Base-by-base conservation (phyloP, 2,888 invertebrate genomes). In the Apamea epomidion region DNA sequence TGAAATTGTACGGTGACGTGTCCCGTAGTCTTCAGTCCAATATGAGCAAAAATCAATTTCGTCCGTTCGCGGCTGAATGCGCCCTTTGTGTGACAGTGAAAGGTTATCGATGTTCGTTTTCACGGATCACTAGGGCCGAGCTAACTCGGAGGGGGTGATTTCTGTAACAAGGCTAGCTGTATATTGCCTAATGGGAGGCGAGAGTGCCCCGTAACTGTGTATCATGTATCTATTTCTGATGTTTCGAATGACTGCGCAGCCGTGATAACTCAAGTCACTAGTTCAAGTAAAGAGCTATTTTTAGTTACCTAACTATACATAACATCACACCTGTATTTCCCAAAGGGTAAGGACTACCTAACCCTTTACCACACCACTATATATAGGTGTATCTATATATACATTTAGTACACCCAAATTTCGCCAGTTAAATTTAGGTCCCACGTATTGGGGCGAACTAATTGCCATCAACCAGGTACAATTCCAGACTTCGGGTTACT, bases 81-180 rank as follows among this genome's bases (percentile, higher is more conserved):
- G 90, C 91, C 95, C 94, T 96, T 96, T 96, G 96, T 95, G 93
- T 90, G 93, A 92, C 95, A 93, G 87, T 94, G 95, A 95, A 96
- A 96, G 95, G 96, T 95, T 95, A 95, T 96, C 95, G 95, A 92
- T 94, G 95, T 95, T 93, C 94, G 95, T 95, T 96, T 96, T 95
- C 94, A 96, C 94, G 95, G 94, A 92, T 94, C 94, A 94, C 93
- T 95, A 92, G 92, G 91, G 90, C 88, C 83, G 82, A 90, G 92
- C 91, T 91, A 91, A 91, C 89, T 88, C 87, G 77, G 87, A 80
- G 89, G 87, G 90, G 91, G 89, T 90, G 92, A 94, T 94, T 92
- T 93, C 93, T 93, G 79, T 90, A 94, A 94, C 94, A 93, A 93
- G 92, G 87, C 89, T 85, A 76, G 86, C 85, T 89, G 90, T 87